Base-by-base conservation (phyloP, 2,113 vertebrate genomes). In the Paramormyrops kingsleyae region DNA sequence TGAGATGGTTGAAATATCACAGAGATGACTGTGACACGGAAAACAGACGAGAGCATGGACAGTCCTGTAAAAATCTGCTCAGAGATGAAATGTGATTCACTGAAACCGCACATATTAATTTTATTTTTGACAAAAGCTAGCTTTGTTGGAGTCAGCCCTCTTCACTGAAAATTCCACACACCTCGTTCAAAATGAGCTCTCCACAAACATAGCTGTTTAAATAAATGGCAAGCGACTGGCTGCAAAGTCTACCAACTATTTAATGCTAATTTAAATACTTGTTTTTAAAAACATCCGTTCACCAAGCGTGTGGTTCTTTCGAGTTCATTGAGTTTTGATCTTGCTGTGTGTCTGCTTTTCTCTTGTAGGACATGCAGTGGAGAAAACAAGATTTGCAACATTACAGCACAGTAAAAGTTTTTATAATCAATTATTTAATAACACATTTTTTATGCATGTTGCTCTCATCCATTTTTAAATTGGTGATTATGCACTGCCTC, bases 401-500 rank as follows among this genome's bases (percentile, higher is more conserved):
- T 42, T 88, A 89, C 91, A 90, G 92, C 93, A 93, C 21, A 87
- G 59, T 92, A 91, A 91, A 87, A 87, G 90, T 88, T 90, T 92
- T 89, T 91, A 91, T 83, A 53, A 90, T 95, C 59, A 95, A 95
- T 95, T 94, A 94, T 93, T 92, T 89, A 95, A 84, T 52, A 83
- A 0, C 74, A 50, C 88, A 87, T 90, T 93, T 93, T 91, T 92
- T 92, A 59, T 93, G 90, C 90, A 91, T 92, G 91, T 93, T 93
- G 92, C 92, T 91, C 92, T 94, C 94, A 94, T 95, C 88, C 90
- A 94, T 94, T 92, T 94, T 95, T 94, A 93, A 95, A 12, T 53
- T 87, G 35, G 49, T 92, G 88, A 90, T 94, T 93, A 93, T 92
- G 90, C 89, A 83, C 90, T 86, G 84, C 89, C 92, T 53, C 47